Conservation (phyloP, 2,797 vertebrate species). For the Basileuterus tristriatus region DNA sequence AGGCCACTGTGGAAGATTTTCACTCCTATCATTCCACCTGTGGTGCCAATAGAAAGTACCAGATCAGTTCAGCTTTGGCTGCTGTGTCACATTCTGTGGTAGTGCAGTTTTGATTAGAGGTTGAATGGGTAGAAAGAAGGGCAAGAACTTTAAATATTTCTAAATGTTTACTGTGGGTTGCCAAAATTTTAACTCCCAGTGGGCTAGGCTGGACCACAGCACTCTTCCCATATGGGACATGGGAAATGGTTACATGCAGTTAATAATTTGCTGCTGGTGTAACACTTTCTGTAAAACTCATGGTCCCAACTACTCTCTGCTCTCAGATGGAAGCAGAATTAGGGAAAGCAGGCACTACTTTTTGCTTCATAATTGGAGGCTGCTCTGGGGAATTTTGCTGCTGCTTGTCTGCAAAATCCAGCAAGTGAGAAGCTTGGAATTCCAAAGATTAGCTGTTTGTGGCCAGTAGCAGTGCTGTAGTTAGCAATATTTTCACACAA, state of each 20-base stretch:
- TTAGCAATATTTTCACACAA: not conserved
- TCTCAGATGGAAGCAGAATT: not conserved
- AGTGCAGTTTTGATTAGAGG: not conserved
- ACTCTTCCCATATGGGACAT: fast-evolving
- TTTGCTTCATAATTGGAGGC: not conserved
- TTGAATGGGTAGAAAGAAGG: not conserved
- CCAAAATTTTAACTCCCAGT: not conserved
- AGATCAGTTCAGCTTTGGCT: not conserved
- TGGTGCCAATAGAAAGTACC: not conserved
- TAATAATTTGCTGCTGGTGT: not conserved
- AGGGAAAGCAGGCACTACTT: not conserved
- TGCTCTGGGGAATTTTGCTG: not conserved
- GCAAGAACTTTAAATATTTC: not conserved
- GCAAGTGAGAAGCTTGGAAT: not conserved
- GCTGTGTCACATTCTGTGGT: not conserved
- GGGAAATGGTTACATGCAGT: not conserved
- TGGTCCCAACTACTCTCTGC: not conserved
- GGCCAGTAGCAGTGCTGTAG: not conserved
- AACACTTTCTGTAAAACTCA: not conserved
- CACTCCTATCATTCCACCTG: not conserved
- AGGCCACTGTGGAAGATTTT: not conserved
- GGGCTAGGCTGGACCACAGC: not conserved
- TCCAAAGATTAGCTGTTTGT: not conserved
- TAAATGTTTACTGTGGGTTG: not conserved
- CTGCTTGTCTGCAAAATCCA: not conserved